These are phyloP conservation scores for Arvicanthis niloticus DNA, from an alignment of 2,113 vertebrate genomes.

Conservation along the genomic window DNA sequence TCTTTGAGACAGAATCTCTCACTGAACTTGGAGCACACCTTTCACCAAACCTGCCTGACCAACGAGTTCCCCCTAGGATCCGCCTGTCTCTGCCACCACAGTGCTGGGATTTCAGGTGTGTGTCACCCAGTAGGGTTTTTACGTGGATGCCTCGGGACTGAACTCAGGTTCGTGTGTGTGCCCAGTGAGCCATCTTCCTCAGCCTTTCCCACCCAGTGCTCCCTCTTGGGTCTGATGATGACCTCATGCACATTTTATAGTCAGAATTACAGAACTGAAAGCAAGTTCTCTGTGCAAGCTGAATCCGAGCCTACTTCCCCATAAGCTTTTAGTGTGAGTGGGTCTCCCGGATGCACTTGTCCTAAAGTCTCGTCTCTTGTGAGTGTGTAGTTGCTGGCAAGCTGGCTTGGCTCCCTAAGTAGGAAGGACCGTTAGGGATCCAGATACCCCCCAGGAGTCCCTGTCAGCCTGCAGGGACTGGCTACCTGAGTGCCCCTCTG, in stretches of 20 bases:
- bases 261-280: neutral
- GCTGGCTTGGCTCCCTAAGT: neutral
- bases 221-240: neutral
- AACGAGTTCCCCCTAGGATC: neutral
- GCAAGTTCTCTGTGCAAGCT: neutral
- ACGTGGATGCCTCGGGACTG: too few relatives aligned
- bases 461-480: neutral
- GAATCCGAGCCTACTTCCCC: neutral
- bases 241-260: neutral
- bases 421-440: neutral
- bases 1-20: neutral
- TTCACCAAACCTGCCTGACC: neutral
- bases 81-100: neutral
- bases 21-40: neutral
- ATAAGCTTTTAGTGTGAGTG: neutral
- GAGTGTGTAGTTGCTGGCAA: neutral
- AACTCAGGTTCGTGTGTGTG: neutral
- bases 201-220: neutral
- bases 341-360: neutral
- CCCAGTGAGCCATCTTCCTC: neutral
- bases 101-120: neutral
- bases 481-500: neutral
- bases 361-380: neutral
- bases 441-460: neutral
- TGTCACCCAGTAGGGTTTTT: neutral